These are phyloP conservation scores for Byasa hedistus DNA, from an alignment of 2,888 invertebrate genomes.

Conservation along the genomic window DNA sequence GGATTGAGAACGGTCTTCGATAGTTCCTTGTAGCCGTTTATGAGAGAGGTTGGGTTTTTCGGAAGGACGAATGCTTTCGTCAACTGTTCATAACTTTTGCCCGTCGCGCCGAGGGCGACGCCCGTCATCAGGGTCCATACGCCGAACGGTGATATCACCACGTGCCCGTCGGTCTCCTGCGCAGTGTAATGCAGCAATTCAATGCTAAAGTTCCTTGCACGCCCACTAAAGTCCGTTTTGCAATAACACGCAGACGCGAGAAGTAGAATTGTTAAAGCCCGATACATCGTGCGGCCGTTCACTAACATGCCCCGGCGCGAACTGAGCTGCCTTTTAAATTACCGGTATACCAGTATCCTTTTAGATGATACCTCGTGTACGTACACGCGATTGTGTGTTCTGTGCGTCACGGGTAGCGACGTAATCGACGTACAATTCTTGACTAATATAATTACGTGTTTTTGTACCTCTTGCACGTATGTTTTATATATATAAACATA, in stretches of 20 bases:
- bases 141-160: conserved; percentile 73
- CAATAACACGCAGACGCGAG: conserved; percentile 53
- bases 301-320: conserved; percentile 45
- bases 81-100: conserved; percentile 57
- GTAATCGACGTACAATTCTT: conserved; percentile 2
- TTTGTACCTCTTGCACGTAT: conserved; percentile 19
- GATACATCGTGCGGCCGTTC: conserved; percentile 51
- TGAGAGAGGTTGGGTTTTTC: conserved; percentile 43
- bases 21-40: conserved; percentile 56
- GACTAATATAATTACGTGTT: background rate
- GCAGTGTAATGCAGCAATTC: conserved; percentile 67
- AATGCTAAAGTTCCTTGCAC: conserved; percentile 69
- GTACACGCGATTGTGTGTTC: conserved; percentile 9
- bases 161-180: conserved; percentile 59
- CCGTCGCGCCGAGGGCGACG: conserved; percentile 63
- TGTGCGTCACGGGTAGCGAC: conserved; percentile 9
- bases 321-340: conserved; percentile 42
- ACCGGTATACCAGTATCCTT: conserved; percentile 22
- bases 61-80: conserved; percentile 62
- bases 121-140: conserved; percentile 76
- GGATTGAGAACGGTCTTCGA: conserved; percentile 55
- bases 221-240: conserved; percentile 59
- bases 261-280: conserved; percentile 46
- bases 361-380: conserved; percentile 11
- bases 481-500: too few species aligned